Base-by-base conservation (phyloP, 2,797 vertebrate species). In the Melanogrammus aeglefinus region DNA sequence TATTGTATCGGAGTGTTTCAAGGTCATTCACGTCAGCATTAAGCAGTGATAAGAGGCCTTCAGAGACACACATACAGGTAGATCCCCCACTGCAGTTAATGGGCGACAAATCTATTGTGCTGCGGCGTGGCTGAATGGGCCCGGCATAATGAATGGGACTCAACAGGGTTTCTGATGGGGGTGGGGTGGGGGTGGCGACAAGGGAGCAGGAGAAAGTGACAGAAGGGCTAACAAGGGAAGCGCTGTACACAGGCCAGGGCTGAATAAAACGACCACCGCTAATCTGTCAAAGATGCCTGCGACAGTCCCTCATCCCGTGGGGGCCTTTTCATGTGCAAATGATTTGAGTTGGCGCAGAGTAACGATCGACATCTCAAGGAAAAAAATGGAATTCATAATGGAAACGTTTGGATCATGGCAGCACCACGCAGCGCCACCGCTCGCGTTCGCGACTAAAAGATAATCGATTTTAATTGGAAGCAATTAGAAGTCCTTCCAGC, bases 331-430 rank as follows among this genome's bases (percentile, higher is more conserved):
- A 85, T 85, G 84, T 81, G 81, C 76, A 84, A 87, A 90, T 87
- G 82, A 89, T 82, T 83, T 86, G 85, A 80, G 84, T 51, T 29
- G 81, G 77, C 78, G 76, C 69, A 1, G 33, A 79, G 84, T 89
- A 84, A 88, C 83, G 86, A 86, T 86, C 80, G 80, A 83, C 81
- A 83, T 85, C 86, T 90, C 81, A 89, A 89, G 87, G 84, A 86
- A 76, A 86, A 86, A 36, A 90, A 86, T 85, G 77, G 79, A 79
- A 84, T 83, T 86, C 82, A 79, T 83, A 86, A 87, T 84, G 85
- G 88, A 73, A 86, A 83, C 81, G 88, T 89, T 85, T 75, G 76
- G 81, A 77, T 79, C 73, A 71, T 76, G 79, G 77, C 86, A 90
- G 87, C 84, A 80, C 82, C 82, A 87, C 63, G 24, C 24, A 27